Base-by-base conservation (phyloP, 2,113 vertebrate genomes). In the Xiphophorus couchianus region DNA sequence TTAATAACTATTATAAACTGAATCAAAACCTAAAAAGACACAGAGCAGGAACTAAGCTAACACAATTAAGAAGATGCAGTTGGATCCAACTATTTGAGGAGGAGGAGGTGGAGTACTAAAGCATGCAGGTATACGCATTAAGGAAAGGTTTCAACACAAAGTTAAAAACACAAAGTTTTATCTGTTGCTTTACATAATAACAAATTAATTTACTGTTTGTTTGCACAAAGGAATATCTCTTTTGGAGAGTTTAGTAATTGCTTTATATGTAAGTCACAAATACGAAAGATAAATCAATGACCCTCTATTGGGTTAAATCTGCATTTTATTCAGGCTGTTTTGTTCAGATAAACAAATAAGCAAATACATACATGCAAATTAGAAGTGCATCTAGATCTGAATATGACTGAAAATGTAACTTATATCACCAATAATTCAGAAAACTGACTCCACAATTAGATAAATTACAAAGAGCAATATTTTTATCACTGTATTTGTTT, bases 211-310 rank as follows among this genome's bases (percentile, higher is more conserved):
- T 78, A 14, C 28, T 25, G 4, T 0, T 0, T 31, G 19, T 73
- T 65, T 67, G n/a, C 70, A 66, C 9, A 82, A 64, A 60, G 78
- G 76, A 78, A 48, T 69, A 42, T 70, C 14, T 42, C 62, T 48
- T 15, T 66, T 30, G 15, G 1, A 17, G 39, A 22, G 10, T 25
- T 15, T 25, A 11, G 31, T 19, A 30, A 14, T 25, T 15, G 14
- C 3, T 17, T 33, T 1, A 28, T 8, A 2, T 5, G 22, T 29
- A 19, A 6, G 31, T 44, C 51, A 69, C 29, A 54, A 31, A 62
- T 27, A 2, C 0, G 1, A 1, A 0, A 10, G 1, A 31, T 14
- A 39, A 58, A 14, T 7, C 5, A 71, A 72, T 58, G 5, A 31
- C 31, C 2, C 1, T 12, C 4, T 28, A 31, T 27, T 44, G 68